Evolutionary conservation across 2,113 vertebrate species (phyloP), one percentile per base, ranked within the genome.

Genomic region (Chionodraco myersi): DNA sequence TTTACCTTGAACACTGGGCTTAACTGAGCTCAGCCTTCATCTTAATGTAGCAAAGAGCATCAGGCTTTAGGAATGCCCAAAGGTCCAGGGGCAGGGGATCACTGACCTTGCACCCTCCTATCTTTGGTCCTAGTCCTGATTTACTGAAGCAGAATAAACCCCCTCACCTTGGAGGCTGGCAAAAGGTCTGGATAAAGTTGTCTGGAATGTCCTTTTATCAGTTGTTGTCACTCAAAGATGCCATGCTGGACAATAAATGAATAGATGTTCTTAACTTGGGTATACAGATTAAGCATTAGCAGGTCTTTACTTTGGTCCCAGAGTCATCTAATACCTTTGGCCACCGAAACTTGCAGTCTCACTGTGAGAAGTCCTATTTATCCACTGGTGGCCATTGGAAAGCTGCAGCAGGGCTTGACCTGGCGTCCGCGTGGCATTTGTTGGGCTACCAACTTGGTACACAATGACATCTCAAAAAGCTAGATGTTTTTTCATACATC

Each of bases 181-280:
- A 30, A 47, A 59, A 56, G 23, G 18, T 60, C 73, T 66, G 5
- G 18, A 49, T 23, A 18, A 16, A 30, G 14, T 45, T 76, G 53
- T 83, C 68, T 56, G 85, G 79, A 89, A 89, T 86, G 75, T 78
- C 53, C 14, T 68, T 41, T 87, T 81, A 88, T 88, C 84, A 72
- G 21, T 8, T 10, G 44, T 23, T 49, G 63, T 21, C 8, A 5
- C 59, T 62, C 47, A 62, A 49, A 76, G 21, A 61, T 3, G 30
- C 44, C 47, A 4, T 14, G 49, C 45, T 18, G 52, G 62, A 23
- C n/a, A 18, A 69, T 80, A 15, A 71, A 74, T 64, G 51, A 52
- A 12, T 13, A 8, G 34, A 45, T 26, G 18, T 14, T 3, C 8
- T 48, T 21, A 14, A 48, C 8, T 54, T 54, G 36, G 36, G 47